Evolutionary conservation across 1,140 invertebrate genomes (phyloP), one percentile per base, ranked within the genome.

Genomic region (Helicoverpa zea): DNA sequence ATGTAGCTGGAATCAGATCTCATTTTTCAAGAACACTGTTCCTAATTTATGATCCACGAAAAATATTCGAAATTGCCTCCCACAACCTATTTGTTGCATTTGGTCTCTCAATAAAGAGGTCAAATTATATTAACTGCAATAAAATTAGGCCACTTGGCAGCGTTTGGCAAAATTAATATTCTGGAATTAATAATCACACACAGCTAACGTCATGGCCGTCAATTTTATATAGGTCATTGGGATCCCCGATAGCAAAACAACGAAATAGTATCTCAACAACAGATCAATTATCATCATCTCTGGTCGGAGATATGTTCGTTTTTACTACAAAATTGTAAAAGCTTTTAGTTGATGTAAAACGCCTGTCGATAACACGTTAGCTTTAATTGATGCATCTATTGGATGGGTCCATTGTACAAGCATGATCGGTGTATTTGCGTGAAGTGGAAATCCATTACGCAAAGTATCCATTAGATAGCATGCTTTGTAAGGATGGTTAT

Each of bases 81-180:
- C 43, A 2, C 16, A 70, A 70, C 16, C 16, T 16, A 64, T 64
- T 64, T 64, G 7, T 29, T 49, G 43, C 64, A 68, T 23, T 49
- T 75, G 47, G 64, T 29, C 47, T 56, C 12, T 35, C 23, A 64
- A 51, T 52, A 47, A 47, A 51, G 49, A 72, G 54, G n/a, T 58
- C 51, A 43, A 58, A 56, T 29, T 74, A 35, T 59, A 58, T 58
- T 74, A 72, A 56, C 23, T 72, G 49, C n/a, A 72, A 72, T 58
- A 59, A 74, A 58, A 74, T 59, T 47, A 74, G 29, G 52, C 23
- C 49, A 30, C 68, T 72, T 72, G 68, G 68, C 68, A 72, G 23
- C 68, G 49, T 30, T 54, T 52, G 13, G 47, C 49, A 23, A 72
- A 72, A 72, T 72, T 72, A 54, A 72, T 72, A n/a, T 14, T 43